Base-by-base conservation (phyloP, 2,888 invertebrate genomes). In the Aphodius sticticus region DNA sequence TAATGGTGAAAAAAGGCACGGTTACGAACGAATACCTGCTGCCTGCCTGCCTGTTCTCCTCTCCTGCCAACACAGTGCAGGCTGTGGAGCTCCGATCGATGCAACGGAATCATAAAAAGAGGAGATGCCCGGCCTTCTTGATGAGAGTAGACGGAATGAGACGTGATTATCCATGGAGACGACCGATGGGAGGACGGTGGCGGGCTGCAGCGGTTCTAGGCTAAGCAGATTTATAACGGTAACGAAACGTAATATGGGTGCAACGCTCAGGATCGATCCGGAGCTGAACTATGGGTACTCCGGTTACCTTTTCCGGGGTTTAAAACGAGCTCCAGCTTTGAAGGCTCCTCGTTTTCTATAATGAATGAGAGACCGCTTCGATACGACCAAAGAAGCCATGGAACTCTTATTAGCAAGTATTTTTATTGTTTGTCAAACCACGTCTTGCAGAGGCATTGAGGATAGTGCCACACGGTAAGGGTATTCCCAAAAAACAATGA, bases 1-100 rank as follows among this genome's bases (percentile, higher is more conserved):
- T 53, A 53, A 53, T 53, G 53, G 53, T 53, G 53, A 53, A 53
- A 53, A 53, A 53, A 53, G 53, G 53, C 53, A 53, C 53, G 53
- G 53, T 53, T 53, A 53, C 53, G 53, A 53, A 53, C 53, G 53
- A 53, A 53, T 53, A 53, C 53, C 53, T 53, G 53, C 53, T 53
- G 53, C 53, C 53, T 53, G 53, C 53, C 53, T 53, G 53, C 53
- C 53, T 53, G 53, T 53, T 53, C 53, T 53, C 53, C 53, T 12
- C 9, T 53, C 7, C 53, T 12, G 53, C 53, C 9, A 12, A 12
- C 53, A 53, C 53, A 9, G 53, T 53, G 53, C 53, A 26, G 26
- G 26, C 26, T 26, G 26, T 53, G 53, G 53, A 53, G 53, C 53
- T 53, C 12, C 53, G 53, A 53, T 53, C 53, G 53, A 53, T 53